phyloP scores from a whole-genome alignment of 2,888 invertebrate genomes.

The Eupithecia tripunctaria region DNA sequence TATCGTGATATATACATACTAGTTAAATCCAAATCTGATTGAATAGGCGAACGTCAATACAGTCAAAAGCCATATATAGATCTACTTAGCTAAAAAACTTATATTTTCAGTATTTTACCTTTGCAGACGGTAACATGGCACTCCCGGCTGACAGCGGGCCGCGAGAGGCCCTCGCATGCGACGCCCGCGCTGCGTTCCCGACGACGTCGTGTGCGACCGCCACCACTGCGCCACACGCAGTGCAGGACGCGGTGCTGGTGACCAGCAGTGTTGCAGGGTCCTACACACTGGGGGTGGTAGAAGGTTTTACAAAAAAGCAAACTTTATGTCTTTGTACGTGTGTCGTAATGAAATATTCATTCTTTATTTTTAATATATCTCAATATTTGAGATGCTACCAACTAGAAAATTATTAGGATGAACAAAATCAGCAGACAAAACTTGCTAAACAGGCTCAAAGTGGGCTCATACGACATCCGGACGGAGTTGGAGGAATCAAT shows the following conservation, averaged over 20 bases:
- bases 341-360: no score
- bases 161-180: conserved; percentile 90
- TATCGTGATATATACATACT: no score
- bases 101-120: conserved; percentile 48
- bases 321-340: no score
- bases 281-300: conserved; percentile 88
- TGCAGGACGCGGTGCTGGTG: conserved; percentile 94
- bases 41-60: background rate
- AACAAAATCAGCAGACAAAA: no score
- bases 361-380: no score
- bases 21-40: no score
- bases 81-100: background rate
- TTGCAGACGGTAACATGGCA: conserved; percentile 89
- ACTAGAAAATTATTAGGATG: no score
- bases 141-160: conserved; percentile 91
- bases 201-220: conserved; percentile 87
- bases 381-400: no score
- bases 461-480: no score
- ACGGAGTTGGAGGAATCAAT: no score
- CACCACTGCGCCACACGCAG: conserved; percentile 94
- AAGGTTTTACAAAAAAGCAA: no score
- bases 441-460: no score
- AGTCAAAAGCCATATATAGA: background rate
- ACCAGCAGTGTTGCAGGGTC: conserved; percentile 91
- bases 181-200: conserved; percentile 91